Base-by-base conservation (phyloP, 2,888 invertebrate species). In the Pristionchus fissidentatus region DNA sequence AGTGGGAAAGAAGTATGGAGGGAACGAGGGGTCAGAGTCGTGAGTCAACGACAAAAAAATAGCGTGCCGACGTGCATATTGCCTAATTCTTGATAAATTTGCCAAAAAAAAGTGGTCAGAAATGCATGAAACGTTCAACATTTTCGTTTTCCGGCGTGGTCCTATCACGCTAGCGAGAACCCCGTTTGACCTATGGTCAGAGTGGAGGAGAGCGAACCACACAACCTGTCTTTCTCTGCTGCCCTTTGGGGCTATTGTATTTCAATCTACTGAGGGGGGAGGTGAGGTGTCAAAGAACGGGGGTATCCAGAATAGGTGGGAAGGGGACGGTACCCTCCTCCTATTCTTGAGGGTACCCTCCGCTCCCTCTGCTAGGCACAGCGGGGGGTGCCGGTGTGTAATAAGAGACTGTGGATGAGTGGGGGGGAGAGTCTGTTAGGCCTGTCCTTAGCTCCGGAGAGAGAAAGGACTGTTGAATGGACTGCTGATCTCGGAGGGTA, bases 21-120 rank as follows among this genome's bases (percentile, higher is more conserved):
- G n/a, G n/a, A n/a, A n/a, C n/a, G 32, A 43, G 70, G 70, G 43
- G 43, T 41, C 70, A 32, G 41, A 70, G 70, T 70, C 43, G 62
- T 38, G 10, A 5, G n/a, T 35, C 32, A 2, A 13, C 19, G 15
- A 35, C n/a, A n/a, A n/a, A n/a, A n/a, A n/a, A n/a, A n/a, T n/a
- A n/a, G n/a, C n/a, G n/a, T n/a, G n/a, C n/a, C n/a, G n/a, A n/a
- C n/a, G n/a, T n/a, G n/a, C n/a, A n/a, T n/a, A n/a, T n/a, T n/a
- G n/a, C n/a, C n/a, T n/a, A n/a, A n/a, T n/a, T n/a, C n/a, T n/a
- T n/a, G n/a, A n/a, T n/a, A n/a, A n/a, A n/a, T n/a, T n/a, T n/a
- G n/a, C n/a, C n/a, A n/a, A n/a, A n/a, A n/a, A n/a, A n/a, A n/a
- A n/a, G n/a, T n/a, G n/a, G n/a, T n/a, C n/a, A n/a, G n/a, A n/a